phyloP scores from a whole-genome alignment of 2,888 invertebrate genomes.

The Aporophyla nigra region DNA sequence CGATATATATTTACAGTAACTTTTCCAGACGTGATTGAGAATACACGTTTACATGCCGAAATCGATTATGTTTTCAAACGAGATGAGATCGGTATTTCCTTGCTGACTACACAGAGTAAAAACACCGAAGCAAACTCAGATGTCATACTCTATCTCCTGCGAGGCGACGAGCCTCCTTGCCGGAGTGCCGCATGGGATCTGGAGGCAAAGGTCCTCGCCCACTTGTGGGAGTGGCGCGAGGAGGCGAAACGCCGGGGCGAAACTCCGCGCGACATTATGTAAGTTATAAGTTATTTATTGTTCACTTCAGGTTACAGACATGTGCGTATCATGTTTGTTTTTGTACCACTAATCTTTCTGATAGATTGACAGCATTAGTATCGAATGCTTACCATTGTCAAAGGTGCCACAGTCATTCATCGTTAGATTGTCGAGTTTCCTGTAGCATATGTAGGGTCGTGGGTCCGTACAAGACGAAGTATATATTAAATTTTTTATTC shows the following conservation, averaged over 20 bases:
- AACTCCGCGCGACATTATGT: too few species aligned
- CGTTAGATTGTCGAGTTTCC: conserved; percentile 23
- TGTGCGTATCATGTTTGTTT: neutral
- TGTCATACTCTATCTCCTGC: too few species aligned
- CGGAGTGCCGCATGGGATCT: too few species aligned
- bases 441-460: conserved; percentile 35
- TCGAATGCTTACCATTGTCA: conserved; percentile 27
- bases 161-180: too few species aligned
- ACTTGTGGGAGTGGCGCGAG: too few species aligned
- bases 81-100: neutral
- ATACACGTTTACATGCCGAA: neutral
- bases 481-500: fast-evolving
- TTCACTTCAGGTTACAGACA: too few species aligned
- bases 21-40: too few species aligned
- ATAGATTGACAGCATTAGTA: neutral
- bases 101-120: neutral
- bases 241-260: too few species aligned
- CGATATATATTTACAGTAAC: too few species aligned
- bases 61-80: too few species aligned
- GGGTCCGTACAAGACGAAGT: neutral
- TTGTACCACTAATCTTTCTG: neutral
- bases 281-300: too few species aligned
- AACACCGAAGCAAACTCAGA: neutral
- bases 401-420: conserved; percentile 35
- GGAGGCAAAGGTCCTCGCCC: too few species aligned